These are phyloP conservation scores for Dichetophora obliterata DNA, from an alignment of 2,888 invertebrate species.

Conservation along the genomic window DNA sequence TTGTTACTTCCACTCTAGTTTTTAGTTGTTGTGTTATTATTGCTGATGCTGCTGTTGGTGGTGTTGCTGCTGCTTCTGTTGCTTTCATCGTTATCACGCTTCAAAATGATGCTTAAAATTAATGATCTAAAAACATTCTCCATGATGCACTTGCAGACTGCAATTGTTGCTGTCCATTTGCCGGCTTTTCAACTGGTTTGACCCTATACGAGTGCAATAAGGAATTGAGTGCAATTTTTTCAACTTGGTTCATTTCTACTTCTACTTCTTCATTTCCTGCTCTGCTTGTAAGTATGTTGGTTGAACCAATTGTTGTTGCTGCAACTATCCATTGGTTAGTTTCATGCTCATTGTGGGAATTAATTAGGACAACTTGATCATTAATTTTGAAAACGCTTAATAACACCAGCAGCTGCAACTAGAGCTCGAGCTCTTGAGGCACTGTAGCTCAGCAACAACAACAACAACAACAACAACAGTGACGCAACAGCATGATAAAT, in stretches of 20 bases:
- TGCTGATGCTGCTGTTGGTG: background rate
- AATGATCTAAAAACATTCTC: conserved; percentile 25
- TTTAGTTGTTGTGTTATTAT: conserved; percentile 1
- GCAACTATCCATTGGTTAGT: conserved; percentile 17
- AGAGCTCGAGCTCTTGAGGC: background rate
- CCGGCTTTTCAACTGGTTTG: background rate
- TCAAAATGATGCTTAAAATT: conserved; percentile 29
- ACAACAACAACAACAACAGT: background rate
- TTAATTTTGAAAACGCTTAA: conserved; percentile 33
- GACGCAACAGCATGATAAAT: conserved; percentile 27
- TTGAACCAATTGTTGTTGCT: background rate
- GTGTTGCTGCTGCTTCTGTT: background rate
- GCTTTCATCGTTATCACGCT: conserved; percentile 29
- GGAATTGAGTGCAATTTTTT: background rate
- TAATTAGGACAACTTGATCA: conserved; percentile 38
- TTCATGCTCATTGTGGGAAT: conserved; percentile 28
- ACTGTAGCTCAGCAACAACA: background rate
- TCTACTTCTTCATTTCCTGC: conserved; percentile 5
- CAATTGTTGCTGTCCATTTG: background rate
- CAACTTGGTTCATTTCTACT: conserved; percentile 18
- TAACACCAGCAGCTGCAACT: conserved; percentile 17
- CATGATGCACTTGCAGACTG: background rate
- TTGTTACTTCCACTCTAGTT: background rate
- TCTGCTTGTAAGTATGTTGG: background rate
- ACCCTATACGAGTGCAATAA: background rate